Evolutionary conservation across 2,888 invertebrate species (phyloP), one percentile per base, ranked within the genome.

Genomic region (Epinotia brunnichana): DNA sequence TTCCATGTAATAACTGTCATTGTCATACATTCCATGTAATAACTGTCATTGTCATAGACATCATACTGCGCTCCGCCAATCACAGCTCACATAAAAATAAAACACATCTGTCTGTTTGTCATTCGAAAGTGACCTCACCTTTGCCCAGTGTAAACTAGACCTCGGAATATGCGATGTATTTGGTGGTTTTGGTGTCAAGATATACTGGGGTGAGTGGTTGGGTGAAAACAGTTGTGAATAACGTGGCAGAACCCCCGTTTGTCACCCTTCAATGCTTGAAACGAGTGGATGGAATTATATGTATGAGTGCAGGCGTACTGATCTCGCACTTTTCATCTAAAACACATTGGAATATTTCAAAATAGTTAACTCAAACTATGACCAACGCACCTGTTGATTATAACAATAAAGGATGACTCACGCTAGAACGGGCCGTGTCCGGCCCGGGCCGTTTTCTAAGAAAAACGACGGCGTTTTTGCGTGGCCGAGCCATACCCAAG

Each of bases 1-100:
- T 61, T 61, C 15, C 41, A 3, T 7, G 41, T 19, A 19, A 44
- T 61, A 61, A 61, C 41, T 61, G 60, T 61, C 60, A 61, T 7
- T 11, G 39, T 35, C 60, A 4, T 13, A 11, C n/a, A n/a, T 61
- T 61, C 15, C 41, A 3, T 7, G 41, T 19, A 19, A 44, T 61
- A 61, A 61, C 41, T 61, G 60, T 61, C 60, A 61, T 7, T 11
- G 39, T 35, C 60, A 4, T 13, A 11, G 41, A 15, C 60, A 41
- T 21, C 41, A 61, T 15, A 13, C 59, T 13, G 1, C 15, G 21
- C 3, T 39, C 59, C 41, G 9, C 60, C 60, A 61, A 41, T 61
- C 60, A 61, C 60, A 9, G 15, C 41, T 7, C 9, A 1, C 60
- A 15, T 21, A 41, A 41, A 61, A 61, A 60, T 21, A 59, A 59